Conservation (phyloP, 2,113 vertebrate genomes). For the Callospermophilus lateralis region DNA sequence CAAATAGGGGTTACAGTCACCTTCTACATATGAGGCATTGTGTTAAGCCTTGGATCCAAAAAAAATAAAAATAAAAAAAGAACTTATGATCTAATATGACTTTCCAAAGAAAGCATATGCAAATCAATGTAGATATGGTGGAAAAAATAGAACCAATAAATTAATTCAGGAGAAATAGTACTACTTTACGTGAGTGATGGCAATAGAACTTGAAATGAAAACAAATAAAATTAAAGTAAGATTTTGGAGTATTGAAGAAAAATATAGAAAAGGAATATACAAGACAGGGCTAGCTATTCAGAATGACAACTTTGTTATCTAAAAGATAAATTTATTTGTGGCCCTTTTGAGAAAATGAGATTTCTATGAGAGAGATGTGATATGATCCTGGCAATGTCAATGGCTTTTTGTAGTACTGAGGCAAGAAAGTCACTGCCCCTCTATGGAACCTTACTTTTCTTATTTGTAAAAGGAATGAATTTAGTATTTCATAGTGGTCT, state of each 20-base stretch:
- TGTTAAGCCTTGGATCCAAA: not conserved
- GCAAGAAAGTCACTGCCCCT: not conserved
- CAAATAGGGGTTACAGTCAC: not conserved
- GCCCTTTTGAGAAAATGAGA: not conserved
- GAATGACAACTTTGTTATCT: not conserved
- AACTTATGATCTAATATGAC: not conserved
- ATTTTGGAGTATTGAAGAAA: not conserved
- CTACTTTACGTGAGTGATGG: not conserved
- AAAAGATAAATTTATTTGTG: not conserved
- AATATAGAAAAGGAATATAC: not conserved
- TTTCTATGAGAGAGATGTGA: not conserved
- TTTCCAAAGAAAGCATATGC: not conserved
- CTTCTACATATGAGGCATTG: not conserved
- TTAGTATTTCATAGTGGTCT: not conserved
- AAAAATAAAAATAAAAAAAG: not conserved
- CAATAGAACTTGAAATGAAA: not conserved
- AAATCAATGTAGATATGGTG: not conserved
- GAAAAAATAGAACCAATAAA: not conserved
- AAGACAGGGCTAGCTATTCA: not conserved
- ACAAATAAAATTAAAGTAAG: slow-evolving; percentile 30
- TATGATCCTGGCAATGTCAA: not conserved
- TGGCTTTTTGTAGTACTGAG: not conserved
- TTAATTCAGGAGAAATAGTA: not conserved
- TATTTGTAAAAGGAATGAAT: not conserved
- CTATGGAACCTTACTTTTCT: not conserved